Evolutionary conservation across 2,113 vertebrate species (phyloP).

Genomic region (Cervus canadensis): DNA sequence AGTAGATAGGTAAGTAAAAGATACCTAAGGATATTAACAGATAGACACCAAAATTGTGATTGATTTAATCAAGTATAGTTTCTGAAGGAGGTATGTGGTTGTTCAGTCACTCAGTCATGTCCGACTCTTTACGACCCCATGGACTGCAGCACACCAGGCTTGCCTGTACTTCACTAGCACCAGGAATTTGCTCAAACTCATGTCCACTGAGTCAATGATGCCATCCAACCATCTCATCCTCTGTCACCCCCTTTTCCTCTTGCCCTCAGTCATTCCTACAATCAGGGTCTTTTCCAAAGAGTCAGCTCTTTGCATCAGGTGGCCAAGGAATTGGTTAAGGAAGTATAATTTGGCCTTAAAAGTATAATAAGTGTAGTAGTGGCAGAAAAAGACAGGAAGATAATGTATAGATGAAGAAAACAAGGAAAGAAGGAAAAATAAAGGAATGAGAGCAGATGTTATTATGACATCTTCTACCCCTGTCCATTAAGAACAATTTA

Average conservation of each 20-base stretch:
- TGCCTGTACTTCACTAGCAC: neutral
- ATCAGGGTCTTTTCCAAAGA: neutral
- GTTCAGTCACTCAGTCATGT: neutral
- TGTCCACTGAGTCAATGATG: neutral
- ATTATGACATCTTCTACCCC: neutral
- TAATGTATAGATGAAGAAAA: neutral
- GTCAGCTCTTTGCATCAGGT: neutral
- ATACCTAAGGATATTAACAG: neutral
- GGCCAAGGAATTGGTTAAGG: neutral
- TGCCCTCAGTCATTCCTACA: neutral
- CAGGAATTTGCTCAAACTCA: neutral
- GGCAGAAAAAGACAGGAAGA: neutral
- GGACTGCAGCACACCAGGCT: neutral
- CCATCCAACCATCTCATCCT: neutral
- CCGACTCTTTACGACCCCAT: fast-evolving
- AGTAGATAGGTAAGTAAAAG: neutral
- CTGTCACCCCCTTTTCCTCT: neutral
- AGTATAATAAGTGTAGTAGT: neutral
- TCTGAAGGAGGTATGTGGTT: neutral
- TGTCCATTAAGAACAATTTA: neutral
- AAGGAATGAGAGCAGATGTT: neutral
- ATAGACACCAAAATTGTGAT: neutral
- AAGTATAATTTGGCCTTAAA: neutral
- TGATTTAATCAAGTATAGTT: neutral
- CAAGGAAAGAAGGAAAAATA: neutral